phyloP scores from a whole-genome alignment of 2,888 invertebrate species.

The Drosophila anomalata region DNA sequence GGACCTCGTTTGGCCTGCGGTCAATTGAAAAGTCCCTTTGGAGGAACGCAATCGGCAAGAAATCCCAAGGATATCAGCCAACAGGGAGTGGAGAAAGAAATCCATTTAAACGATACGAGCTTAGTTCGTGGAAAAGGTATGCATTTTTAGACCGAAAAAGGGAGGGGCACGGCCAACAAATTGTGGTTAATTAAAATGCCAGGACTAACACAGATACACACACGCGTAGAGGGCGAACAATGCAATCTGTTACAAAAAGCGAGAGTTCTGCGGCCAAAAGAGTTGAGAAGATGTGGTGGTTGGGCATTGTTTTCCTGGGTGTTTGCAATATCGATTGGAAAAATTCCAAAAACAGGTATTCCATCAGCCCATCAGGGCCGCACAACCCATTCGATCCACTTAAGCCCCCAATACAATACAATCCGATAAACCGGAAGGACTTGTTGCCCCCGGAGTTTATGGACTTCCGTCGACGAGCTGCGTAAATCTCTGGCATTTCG shows the following conservation, averaged over 20 bases:
- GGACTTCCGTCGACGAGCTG: slow-evolving; percentile 25
- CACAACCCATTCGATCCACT: slow-evolving; percentile 8
- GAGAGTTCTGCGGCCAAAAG: slow-evolving; percentile 25
- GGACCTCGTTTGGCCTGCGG: slow-evolving; percentile 45
- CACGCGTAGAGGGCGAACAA: slow-evolving; percentile 28
- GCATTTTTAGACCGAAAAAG: neutral
- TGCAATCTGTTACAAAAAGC: slow-evolving; percentile 43
- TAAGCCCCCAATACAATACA: slow-evolving; percentile 45
- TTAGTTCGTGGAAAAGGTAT: slow-evolving; percentile 26
- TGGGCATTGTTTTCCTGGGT: slow-evolving; percentile 11
- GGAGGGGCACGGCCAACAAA: slow-evolving; percentile 19
- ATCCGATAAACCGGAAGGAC: slow-evolving; percentile 28
- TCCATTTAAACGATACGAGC: neutral
- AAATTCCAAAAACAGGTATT: slow-evolving; percentile 10
- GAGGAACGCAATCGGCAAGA: slow-evolving; percentile 12
- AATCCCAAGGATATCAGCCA: slow-evolving; percentile 22
- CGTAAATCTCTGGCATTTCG: slow-evolving; percentile 54
- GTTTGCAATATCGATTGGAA: slow-evolving; percentile 35
- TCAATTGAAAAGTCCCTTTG: slow-evolving; percentile 43
- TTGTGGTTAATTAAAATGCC: slow-evolving; percentile 68
- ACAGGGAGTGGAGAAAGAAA: slow-evolving; percentile 5
- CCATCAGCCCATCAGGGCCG: neutral
- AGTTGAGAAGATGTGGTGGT: neutral
- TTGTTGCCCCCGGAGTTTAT: slow-evolving; percentile 41
- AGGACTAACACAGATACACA: slow-evolving; percentile 31